Percentiles rank a stretch among this genome's conserved stretches.
phyloP scores from a whole-genome alignment of 2,113 vertebrate genomes.

The Vicugna pacos region DNA sequence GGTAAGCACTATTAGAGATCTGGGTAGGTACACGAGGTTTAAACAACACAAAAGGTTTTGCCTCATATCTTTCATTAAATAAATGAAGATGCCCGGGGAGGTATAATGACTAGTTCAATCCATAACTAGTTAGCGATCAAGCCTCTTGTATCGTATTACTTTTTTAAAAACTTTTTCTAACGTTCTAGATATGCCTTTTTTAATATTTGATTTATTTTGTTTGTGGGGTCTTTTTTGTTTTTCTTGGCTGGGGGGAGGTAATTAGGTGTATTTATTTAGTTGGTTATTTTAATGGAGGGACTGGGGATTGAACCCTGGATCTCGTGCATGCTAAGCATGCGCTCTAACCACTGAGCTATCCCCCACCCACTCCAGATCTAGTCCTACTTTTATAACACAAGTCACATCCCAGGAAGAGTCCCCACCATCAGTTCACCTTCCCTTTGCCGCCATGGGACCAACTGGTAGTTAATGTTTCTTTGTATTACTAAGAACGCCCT shows the following conservation, averaged over 20 bases:
- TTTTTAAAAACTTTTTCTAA: neutral
- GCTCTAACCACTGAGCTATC: too few species aligned
- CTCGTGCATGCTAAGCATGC: too few species aligned
- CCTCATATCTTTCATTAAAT: neutral
- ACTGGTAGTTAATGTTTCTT: neutral
- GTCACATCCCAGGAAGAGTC: neutral
- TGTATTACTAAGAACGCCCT: slow-evolving; percentile 48
- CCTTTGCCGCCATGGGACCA: neutral
- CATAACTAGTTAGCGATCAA: neutral
- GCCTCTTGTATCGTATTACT: neutral
- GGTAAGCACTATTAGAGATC: neutral
- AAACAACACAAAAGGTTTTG: neutral
- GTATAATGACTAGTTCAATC: neutral
- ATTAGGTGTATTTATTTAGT: too few species aligned
- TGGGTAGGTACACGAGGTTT: neutral
- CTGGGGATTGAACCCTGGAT: too few species aligned
- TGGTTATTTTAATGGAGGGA: too few species aligned
- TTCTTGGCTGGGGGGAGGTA: too few species aligned
- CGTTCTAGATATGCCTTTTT: too few species aligned
- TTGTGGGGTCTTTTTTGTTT: too few species aligned
- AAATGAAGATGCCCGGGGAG: neutral
- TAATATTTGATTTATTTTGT: too few species aligned
- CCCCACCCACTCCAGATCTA: too few species aligned
- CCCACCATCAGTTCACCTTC: neutral
- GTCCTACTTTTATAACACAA: neutral